Conservation (phyloP, 2,888 invertebrate species). For the Dexiosoma caninum region DNA sequence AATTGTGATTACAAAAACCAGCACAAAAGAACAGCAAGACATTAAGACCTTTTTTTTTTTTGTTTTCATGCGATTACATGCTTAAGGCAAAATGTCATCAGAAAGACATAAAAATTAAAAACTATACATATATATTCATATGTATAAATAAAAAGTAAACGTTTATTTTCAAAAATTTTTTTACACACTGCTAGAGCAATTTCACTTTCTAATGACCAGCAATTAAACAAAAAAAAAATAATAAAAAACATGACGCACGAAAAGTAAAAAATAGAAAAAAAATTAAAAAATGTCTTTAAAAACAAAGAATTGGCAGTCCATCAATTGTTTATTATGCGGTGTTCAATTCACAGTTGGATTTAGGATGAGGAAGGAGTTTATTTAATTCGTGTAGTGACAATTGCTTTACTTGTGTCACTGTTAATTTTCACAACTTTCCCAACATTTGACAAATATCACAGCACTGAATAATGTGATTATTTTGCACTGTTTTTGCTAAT, state of each 20-base stretch:
- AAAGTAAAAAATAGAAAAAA: not conserved
- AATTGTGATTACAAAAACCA: conserved; percentile 1
- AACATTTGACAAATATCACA: too few species aligned
- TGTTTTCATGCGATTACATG: conserved; percentile 52
- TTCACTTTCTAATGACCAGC: conserved; percentile 47
- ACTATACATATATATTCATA: too few species aligned
- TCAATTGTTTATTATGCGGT: not conserved
- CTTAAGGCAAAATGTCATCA: conserved; percentile 50
- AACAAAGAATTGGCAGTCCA: not conserved
- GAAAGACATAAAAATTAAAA: conserved; percentile 24
- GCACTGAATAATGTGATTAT: too few species aligned
- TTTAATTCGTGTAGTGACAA: too few species aligned
- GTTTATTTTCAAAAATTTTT: too few species aligned
- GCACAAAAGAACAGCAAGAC: conserved; percentile 3
- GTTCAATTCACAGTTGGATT: not conserved
- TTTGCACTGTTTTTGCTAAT: too few species aligned
- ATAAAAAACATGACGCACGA: not conserved
- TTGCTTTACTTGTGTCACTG: too few species aligned
- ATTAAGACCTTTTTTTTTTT: conserved; percentile 47
- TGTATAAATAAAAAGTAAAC: too few species aligned
- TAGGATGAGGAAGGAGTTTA: too few species aligned
- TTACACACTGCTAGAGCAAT: conserved; percentile 18
- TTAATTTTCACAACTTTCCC: too few species aligned
- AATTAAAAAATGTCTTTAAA: not conserved
- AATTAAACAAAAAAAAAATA: not conserved